These are phyloP conservation scores for Mimachlamys varia DNA, from an alignment of 2,888 invertebrate genomes.

Conservation along the genomic window DNA sequence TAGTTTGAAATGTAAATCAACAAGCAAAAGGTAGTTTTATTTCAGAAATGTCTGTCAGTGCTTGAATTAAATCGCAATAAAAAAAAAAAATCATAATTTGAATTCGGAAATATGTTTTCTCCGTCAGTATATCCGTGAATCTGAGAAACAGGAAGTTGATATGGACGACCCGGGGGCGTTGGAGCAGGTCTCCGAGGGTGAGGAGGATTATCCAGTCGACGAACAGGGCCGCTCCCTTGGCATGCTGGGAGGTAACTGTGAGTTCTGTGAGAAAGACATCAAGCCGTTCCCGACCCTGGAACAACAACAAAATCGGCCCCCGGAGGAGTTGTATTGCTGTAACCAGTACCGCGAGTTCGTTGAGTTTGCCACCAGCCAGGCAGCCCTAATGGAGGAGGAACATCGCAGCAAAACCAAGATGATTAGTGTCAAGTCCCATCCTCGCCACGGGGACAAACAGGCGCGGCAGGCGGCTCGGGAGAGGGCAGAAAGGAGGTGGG, in stretches of 20 bases:
- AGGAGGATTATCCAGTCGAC: slow-evolving; percentile 57
- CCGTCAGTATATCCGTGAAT: slow-evolving; percentile 73
- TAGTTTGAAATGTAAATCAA: too few relatives aligned
- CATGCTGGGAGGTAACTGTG: slow-evolving; percentile 74
- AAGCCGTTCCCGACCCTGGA: slow-evolving; percentile 78
- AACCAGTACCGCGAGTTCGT: slow-evolving; percentile 79
- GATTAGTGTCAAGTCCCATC: slow-evolving; percentile 77
- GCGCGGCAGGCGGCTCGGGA: slow-evolving; percentile 79
- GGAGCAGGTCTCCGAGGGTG: slow-evolving; percentile 41
- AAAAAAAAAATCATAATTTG: too few relatives aligned
- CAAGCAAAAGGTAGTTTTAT: too few relatives aligned
- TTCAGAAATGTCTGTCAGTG: too few relatives aligned
- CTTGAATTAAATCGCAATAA: too few relatives aligned
- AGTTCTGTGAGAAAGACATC: slow-evolving; percentile 76
- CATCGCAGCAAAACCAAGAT: slow-evolving; percentile 60
- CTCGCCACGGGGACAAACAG: slow-evolving; percentile 76
- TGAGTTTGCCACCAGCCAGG: slow-evolving; percentile 71
- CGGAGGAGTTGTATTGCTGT: slow-evolving; percentile 79
- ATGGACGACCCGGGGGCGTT: slow-evolving; percentile 58
- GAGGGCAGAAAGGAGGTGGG: slow-evolving; percentile 76
- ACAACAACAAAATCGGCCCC: slow-evolving; percentile 71
- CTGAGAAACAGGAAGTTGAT: slow-evolving; percentile 65
- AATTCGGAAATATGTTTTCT: neutral
- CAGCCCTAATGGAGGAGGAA: slow-evolving; percentile 66
- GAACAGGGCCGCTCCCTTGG: slow-evolving; percentile 62